Conservation (phyloP, 2,888 invertebrate genomes). For the Rhingia rostrata region DNA sequence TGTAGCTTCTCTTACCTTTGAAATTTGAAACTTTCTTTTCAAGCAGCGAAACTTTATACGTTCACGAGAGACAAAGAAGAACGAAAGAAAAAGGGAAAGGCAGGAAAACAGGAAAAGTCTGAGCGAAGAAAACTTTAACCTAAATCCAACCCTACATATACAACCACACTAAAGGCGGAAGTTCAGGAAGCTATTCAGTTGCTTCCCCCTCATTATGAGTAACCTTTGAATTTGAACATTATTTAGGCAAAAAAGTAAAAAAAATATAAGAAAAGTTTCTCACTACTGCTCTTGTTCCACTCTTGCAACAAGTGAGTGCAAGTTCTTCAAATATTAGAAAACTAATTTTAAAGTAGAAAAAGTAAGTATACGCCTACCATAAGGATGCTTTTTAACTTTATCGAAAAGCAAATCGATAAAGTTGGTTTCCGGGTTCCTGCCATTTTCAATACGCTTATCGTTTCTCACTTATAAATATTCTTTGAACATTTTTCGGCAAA, state of each 20-base stretch:
- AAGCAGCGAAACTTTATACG: conserved; percentile 63
- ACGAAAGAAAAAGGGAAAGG: conserved; percentile 8
- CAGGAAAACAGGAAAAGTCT: conserved; percentile 15
- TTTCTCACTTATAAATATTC: too few species aligned
- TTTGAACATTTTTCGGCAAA: too few species aligned
- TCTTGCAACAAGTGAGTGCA: conserved; percentile 64
- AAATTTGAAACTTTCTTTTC: conserved; percentile 59
- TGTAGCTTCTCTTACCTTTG: conserved; percentile 49
- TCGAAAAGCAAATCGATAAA: conserved; percentile 5
- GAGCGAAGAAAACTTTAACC: conserved; percentile 52
- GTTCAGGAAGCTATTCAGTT: conserved; percentile 60
- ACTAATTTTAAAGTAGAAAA: conserved; percentile 60
- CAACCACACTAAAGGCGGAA: conserved; percentile 48
- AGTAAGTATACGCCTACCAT: conserved; percentile 23
- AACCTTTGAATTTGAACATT: conserved; percentile 45
- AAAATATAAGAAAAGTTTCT: conserved; percentile 42
- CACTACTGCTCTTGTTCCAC: conserved; percentile 18
- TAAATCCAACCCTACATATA: conserved; percentile 49
- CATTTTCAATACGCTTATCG: too few species aligned
- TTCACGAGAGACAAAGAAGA: conserved; percentile 16
- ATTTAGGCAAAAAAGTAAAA: conserved; percentile 20
- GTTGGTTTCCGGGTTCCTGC: too few species aligned
- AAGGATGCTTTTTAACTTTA: conserved; percentile 2
- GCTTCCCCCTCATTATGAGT: conserved; percentile 50
- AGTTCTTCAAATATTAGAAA: conserved; percentile 50